Percentiles rank a stretch among this genome's conserved stretches.
Evolutionary conservation across 2,113 vertebrate genomes (phyloP).

Genomic region (Chaetorhynchus papuensis): DNA sequence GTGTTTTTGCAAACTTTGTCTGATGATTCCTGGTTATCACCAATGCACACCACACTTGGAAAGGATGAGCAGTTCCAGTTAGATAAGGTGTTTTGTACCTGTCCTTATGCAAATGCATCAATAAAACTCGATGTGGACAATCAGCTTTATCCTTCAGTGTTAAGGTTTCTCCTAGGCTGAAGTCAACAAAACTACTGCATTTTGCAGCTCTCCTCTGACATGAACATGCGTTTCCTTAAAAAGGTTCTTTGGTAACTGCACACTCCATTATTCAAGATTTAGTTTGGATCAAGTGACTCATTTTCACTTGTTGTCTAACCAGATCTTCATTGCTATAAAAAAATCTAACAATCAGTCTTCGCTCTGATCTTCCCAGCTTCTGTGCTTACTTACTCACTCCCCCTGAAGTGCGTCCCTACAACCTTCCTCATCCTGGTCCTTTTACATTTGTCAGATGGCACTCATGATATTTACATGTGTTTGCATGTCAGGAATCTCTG

Average conservation of each 20-base stretch:
- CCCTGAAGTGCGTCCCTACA: neutral
- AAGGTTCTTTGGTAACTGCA: neutral
- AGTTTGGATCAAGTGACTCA: conserved; percentile 12
- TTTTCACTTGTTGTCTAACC: conserved; percentile 32
- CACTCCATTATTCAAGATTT: neutral
- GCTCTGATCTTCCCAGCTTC: neutral
- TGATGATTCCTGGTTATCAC: neutral
- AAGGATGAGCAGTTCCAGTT: neutral
- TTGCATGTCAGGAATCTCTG: conserved; percentile 54
- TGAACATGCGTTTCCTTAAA: neutral
- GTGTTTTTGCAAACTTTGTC: neutral
- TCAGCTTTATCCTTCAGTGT: neutral
- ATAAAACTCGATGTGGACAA: neutral
- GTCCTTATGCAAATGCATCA: conserved; percentile 3
- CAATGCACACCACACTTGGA: neutral
- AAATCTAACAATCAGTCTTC: neutral
- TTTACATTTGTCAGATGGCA: conserved; percentile 23
- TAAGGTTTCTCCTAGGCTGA: conserved; percentile 2
- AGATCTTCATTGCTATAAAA: conserved; percentile 2
- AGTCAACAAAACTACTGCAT: neutral
- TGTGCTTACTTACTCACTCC: neutral
- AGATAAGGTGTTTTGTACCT: neutral
- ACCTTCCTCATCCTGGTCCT: neutral
- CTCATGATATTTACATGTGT: conserved; percentile 28
- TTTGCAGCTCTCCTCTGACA: neutral